These are phyloP conservation scores for Enteromius fasciolatus DNA, from an alignment of 2,797 vertebrate species.

Conservation along the genomic window DNA sequence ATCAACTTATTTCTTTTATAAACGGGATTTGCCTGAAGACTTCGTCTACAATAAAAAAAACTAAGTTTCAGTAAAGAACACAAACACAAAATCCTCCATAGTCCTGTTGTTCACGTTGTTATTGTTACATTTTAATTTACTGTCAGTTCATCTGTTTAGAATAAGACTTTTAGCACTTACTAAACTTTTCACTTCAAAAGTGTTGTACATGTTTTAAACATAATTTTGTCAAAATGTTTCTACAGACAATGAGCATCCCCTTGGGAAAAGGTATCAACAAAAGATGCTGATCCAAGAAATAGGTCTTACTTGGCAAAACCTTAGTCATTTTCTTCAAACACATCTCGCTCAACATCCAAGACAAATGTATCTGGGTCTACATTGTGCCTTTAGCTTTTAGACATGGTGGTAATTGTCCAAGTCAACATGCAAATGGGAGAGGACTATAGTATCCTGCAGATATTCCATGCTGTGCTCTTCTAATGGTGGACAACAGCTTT, in stretches of 20 bases:
- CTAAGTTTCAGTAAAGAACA: too few relatives aligned
- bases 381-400: slow-evolving; percentile 6
- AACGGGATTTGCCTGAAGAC: too few relatives aligned
- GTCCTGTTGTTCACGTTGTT: too few relatives aligned
- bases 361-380: slow-evolving; percentile 1
- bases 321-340: neutral
- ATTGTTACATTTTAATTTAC: too few relatives aligned
- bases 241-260: too few relatives aligned
- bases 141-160: neutral
- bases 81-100: too few relatives aligned
- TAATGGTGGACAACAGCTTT: slow-evolving; percentile 22
- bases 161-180: neutral
- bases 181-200: neutral
- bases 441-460: neutral
- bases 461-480: neutral
- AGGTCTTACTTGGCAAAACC: slow-evolving; percentile 1
- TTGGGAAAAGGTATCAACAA: neutral
- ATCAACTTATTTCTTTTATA: too few relatives aligned
- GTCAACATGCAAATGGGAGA: neutral
- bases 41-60: too few relatives aligned
- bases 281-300: slow-evolving; percentile 7
- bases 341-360: neutral
- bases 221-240: neutral
- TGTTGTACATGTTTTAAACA: neutral
- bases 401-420: neutral